Percentiles rank a stretch among this genome's conserved stretches.
These are phyloP conservation scores for Aeoliscus strigatus DNA, from an alignment of 2,797 vertebrate genomes.

Conservation along the genomic window DNA sequence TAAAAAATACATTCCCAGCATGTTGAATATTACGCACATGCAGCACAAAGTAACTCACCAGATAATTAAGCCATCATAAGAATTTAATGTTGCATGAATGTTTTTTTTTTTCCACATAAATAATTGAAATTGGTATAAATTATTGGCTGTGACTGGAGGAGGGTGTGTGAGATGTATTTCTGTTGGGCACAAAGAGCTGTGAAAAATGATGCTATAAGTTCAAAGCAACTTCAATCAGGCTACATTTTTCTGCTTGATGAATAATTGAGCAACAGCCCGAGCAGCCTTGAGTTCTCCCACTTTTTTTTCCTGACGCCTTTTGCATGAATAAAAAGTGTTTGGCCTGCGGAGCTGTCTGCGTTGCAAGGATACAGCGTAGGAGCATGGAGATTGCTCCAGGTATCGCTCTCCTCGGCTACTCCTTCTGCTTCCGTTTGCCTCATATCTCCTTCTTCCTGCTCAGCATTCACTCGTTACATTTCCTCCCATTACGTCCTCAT, in stretches of 20 bases:
- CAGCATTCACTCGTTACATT: conserved; percentile 9
- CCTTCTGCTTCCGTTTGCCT: conserved; percentile 22
- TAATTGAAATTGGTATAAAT: conserved; percentile 72
- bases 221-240: conserved; percentile 82
- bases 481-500: conserved; percentile 40
- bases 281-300: conserved; percentile 70
- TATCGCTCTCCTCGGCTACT: conserved; percentile 34
- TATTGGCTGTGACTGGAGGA: conserved; percentile 49
- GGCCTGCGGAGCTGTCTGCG: conserved; percentile 60
- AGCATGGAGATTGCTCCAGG: conserved; percentile 53
- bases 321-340: conserved; percentile 76
- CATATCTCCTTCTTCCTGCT: conserved; percentile 17
- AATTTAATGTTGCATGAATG: conserved; percentile 66
- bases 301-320: conserved; percentile 64
- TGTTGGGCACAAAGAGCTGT: conserved; percentile 57
- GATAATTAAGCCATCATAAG: conserved; percentile 63
- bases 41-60: conserved; percentile 36
- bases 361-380: conserved; percentile 50
- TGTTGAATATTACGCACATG: conserved; percentile 30
- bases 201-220: conserved; percentile 77
- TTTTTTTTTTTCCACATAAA: conserved; percentile 63
- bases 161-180: conserved; percentile 27
- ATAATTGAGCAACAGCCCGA: conserved; percentile 77
- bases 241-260: conserved; percentile 78
- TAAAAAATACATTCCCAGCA: no score